These are phyloP conservation scores for Euphysa ruthae DNA, from an alignment of 30 jellyfish, hydroid and myxozoan genomes.

Conservation along the genomic window DNA sequence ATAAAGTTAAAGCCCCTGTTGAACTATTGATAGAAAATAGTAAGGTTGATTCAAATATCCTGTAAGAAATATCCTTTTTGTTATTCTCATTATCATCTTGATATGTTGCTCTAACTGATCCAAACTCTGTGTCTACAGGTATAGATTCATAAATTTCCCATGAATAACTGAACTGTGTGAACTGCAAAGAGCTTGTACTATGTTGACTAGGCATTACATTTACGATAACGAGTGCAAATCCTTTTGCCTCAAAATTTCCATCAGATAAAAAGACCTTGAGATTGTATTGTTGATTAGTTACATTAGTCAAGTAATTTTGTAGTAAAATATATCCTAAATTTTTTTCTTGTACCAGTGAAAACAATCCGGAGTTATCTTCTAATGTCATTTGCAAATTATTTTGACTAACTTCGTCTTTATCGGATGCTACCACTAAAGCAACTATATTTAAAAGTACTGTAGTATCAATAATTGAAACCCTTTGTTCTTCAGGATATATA, in stretches of 20 bases:
- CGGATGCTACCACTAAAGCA: conserved; percentile 55
- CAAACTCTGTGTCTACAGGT: neutral
- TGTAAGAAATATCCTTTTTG: neutral
- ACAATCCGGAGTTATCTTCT: neutral
- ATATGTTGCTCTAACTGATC: conserved; percentile 8
- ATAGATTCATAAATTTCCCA: neutral
- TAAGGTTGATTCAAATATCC: conserved; percentile 13
- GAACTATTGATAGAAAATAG: conserved; percentile 14
- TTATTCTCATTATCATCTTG: neutral
- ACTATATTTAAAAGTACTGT: conserved; percentile 25
- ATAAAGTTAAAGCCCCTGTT: conserved; percentile 36
- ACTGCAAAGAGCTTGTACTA: neutral
- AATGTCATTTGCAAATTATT: neutral
- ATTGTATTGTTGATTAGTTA: neutral
- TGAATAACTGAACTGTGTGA: neutral
- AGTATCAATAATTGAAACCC: conserved; percentile 47
- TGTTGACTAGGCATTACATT: neutral
- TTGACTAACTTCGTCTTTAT: conserved; percentile 36
- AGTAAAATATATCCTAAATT: neutral
- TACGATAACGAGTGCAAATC: neutral
- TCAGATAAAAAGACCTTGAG: conserved; percentile 1
- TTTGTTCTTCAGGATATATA: conserved; percentile 34
- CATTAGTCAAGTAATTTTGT: neutral
- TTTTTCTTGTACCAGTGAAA: too few species aligned
- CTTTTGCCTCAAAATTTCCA: neutral